These are phyloP conservation scores for Festucalex cinctus DNA, from an alignment of 2,113 vertebrate genomes.

Conservation along the genomic window DNA sequence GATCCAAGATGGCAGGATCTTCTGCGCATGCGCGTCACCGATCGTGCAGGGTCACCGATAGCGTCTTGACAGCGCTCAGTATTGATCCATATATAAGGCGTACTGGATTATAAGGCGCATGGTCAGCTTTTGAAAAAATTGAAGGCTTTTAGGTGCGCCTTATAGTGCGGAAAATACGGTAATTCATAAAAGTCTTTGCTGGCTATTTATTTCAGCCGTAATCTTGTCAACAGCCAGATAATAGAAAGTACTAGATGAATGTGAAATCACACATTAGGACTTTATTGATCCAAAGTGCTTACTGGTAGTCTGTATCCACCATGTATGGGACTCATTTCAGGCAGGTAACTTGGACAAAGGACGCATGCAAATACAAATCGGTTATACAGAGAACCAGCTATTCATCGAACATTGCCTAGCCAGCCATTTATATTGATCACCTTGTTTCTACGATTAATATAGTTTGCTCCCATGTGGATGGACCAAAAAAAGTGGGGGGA, in stretches of 20 bases:
- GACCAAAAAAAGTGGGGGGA: conserved; percentile 5
- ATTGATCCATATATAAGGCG: too few species aligned
- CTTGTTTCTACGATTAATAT: conserved; percentile 43
- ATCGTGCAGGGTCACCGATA: too few species aligned
- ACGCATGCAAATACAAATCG: conserved; percentile 17
- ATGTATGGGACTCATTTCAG: not conserved
- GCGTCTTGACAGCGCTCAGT: too few species aligned
- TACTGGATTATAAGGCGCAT: too few species aligned
- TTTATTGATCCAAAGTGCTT: not conserved
- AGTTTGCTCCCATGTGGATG: conserved; percentile 23
- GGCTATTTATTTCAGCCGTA: conserved; percentile 17
- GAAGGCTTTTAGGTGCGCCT: too few species aligned
- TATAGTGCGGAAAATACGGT: too few species aligned
- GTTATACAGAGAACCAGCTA: conserved; percentile 18
- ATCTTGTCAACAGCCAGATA: not conserved
- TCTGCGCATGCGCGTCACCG: too few species aligned
- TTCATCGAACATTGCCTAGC: conserved; percentile 34
- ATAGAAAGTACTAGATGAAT: conserved; percentile 19
- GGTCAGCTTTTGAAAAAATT: too few species aligned
- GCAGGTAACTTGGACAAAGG: conserved; percentile 9
- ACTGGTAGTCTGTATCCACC: not conserved
- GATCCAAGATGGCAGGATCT: too few species aligned
- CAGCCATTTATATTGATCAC: conserved; percentile 35
- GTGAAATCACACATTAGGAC: conserved; percentile 38
- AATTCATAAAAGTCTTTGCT: conserved; percentile 5